These are phyloP conservation scores for Montipora foliosa DNA, from an alignment of 64 coral and sea anemone genomes.

Conservation along the genomic window DNA sequence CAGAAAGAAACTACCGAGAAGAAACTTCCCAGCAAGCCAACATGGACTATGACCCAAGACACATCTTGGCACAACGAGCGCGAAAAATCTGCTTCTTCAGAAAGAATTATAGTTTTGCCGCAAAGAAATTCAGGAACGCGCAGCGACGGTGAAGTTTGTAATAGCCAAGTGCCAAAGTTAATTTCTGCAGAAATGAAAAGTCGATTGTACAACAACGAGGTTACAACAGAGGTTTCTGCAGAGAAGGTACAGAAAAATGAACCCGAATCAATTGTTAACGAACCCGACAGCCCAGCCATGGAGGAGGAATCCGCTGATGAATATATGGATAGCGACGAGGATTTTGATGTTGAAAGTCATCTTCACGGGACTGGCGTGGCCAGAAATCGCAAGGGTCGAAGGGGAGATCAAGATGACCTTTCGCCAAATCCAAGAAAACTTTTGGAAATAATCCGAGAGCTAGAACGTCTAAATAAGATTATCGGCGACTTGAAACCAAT, in stretches of 20 bases:
- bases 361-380: slow-evolving; percentile 50
- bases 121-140: slow-evolving; percentile 60
- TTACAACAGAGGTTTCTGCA: not conserved
- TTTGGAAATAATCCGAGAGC: slow-evolving; percentile 88
- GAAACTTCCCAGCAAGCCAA: slow-evolving; percentile 39
- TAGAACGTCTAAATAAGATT: slow-evolving; percentile 87
- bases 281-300: slow-evolving; percentile 4
- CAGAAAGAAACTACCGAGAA: slow-evolving; percentile 7
- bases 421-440: slow-evolving; percentile 92
- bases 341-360: slow-evolving; percentile 79
- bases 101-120: slow-evolving; percentile 35
- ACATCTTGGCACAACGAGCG: not conserved
- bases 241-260: slow-evolving; percentile 15
- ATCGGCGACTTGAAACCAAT: slow-evolving; percentile 98
- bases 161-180: slow-evolving; percentile 61
- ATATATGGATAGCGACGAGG: slow-evolving; percentile 91
- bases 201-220: slow-evolving; percentile 15
- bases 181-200: slow-evolving; percentile 83
- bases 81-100: slow-evolving; percentile 23
- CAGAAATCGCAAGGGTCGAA: slow-evolving; percentile 87
- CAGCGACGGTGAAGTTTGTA: not conserved
- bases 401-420: slow-evolving; percentile 92
- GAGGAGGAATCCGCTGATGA: slow-evolving; percentile 90
- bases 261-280: not conserved
- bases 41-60: slow-evolving; percentile 40